These are phyloP conservation scores for Sula dactylatra DNA, from an alignment of 2,113 vertebrate genomes.

Conservation along the genomic window DNA sequence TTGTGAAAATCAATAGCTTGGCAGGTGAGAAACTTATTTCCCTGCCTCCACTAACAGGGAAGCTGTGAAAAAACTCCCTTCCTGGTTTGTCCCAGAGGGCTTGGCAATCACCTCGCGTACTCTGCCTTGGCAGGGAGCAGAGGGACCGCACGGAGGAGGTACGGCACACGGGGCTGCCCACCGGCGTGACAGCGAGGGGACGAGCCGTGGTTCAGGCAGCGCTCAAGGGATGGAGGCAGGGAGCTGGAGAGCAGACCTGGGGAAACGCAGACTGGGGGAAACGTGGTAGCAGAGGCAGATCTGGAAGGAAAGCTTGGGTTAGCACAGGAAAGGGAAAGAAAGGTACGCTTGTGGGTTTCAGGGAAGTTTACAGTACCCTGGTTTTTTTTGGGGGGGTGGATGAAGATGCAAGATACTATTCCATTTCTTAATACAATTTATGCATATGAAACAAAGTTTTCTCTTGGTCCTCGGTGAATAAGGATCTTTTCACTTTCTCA, in stretches of 20 bases:
- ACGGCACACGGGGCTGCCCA: not conserved
- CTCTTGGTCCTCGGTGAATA: not conserved
- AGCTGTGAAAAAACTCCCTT: not conserved
- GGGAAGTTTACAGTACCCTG: not conserved
- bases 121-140: fast-evolving
- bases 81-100: not conserved
- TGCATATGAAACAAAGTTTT: not conserved
- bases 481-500: not conserved
- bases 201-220: fast-evolving
- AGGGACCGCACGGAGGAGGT: fast-evolving
- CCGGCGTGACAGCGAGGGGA: fast-evolving
- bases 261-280: not conserved
- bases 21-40: not conserved
- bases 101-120: fast-evolving
- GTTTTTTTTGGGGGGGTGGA: not conserved
- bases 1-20: not conserved
- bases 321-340: not conserved
- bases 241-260: not conserved
- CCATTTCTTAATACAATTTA: not conserved
- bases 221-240: not conserved
- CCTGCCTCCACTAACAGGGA: not conserved
- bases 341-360: not conserved
- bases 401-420: not conserved
- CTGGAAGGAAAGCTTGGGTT: not conserved
- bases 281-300: not conserved